Percentiles rank a stretch among this genome's conserved stretches.
Evolutionary conservation across 2,888 invertebrate genomes (phyloP).

Genomic region (Drosophila aldrichi): DNA sequence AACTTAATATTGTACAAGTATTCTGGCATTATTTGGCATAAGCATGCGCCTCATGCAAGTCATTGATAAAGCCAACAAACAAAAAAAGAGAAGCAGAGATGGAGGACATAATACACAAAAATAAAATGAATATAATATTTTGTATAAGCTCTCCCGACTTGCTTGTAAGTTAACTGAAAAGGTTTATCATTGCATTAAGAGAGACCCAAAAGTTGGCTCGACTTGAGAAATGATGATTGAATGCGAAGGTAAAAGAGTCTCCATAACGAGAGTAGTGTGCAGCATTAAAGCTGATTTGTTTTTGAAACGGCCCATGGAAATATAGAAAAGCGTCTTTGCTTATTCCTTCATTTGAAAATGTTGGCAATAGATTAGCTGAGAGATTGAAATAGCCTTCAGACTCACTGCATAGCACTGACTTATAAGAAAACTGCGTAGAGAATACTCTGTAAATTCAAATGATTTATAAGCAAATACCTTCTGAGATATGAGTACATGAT

Average conservation of each 20-base stretch:
- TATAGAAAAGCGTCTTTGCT: no score
- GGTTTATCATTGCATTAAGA: constrained; percentile 14
- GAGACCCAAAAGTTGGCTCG: neutral
- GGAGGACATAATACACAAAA: neutral
- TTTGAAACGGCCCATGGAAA: no score
- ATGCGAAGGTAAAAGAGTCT: neutral
- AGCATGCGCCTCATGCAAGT: constrained; percentile 36
- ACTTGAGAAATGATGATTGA: neutral
- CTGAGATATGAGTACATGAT: no score
- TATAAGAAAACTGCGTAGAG: no score
- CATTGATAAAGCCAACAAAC: constrained; percentile 22
- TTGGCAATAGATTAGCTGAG: neutral
- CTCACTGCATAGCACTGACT: no score
- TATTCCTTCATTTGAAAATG: neutral
- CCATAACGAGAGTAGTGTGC: no score
- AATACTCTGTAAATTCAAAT: no score
- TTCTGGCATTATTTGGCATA: constrained; percentile 24
- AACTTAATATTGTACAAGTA: constrained; percentile 36
- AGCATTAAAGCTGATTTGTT: no score
- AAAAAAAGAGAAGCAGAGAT: neutral
- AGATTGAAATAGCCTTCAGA: no score
- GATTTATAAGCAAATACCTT: no score
- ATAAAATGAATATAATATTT: constrained; percentile 10
- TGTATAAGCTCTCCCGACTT: constrained; percentile 8
- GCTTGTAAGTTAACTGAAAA: constrained; percentile 1